Evolutionary conservation across 2,113 vertebrate genomes (phyloP).

Genomic region (Herpetotheres cachinnans): DNA sequence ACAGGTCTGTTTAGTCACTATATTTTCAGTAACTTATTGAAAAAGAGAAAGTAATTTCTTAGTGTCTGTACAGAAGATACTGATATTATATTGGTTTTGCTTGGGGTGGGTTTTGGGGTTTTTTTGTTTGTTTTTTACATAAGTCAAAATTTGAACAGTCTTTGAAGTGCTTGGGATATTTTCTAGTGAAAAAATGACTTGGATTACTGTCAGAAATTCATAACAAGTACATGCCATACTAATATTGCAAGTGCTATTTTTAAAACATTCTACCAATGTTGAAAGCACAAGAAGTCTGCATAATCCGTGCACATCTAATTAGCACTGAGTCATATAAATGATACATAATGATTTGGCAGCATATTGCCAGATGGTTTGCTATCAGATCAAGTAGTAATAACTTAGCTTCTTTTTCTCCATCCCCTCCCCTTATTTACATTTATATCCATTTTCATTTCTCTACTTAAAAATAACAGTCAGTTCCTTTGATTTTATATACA

Average conservation of each 20-base stretch:
- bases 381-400: conserved; percentile 23
- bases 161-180: neutral
- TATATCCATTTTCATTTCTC: neutral
- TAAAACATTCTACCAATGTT: conserved; percentile 21
- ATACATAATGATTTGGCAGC: conserved; percentile 25
- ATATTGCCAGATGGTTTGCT: conserved; percentile 31
- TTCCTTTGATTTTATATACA: neutral
- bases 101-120: no score
- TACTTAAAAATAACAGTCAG: neutral
- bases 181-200: neutral
- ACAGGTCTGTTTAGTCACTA: neutral
- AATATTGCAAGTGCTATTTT: conserved; percentile 48
- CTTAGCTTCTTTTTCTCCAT: neutral
- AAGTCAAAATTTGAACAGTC: neutral
- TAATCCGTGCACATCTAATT: conserved; percentile 8
- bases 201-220: conserved; percentile 30
- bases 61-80: neutral
- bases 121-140: neutral
- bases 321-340: conserved; percentile 48
- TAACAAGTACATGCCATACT: conserved; percentile 31
- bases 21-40: neutral
- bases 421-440: neutral
- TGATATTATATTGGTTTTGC: neutral
- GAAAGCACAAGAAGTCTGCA: conserved; percentile 7
- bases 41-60: neutral